These are phyloP conservation scores for Emberiza fucata DNA, from an alignment of 2,113 vertebrate species.

Conservation along the genomic window DNA sequence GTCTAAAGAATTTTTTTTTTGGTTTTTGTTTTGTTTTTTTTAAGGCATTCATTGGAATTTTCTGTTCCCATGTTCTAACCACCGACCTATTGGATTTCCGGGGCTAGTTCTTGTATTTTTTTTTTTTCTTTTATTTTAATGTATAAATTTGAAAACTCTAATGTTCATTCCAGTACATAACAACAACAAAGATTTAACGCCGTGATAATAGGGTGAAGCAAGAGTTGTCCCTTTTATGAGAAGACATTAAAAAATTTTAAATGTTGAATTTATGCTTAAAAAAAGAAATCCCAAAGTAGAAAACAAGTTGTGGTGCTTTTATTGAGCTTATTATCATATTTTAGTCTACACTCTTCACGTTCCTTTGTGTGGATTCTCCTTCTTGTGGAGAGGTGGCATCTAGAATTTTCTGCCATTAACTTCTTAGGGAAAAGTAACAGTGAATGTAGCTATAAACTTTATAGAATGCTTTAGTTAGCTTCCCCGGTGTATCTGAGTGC, in stretches of 20 bases:
- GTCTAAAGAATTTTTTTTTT: background rate
- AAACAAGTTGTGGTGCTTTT: background rate
- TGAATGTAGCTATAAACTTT: background rate
- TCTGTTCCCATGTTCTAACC: background rate
- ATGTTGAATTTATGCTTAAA: background rate
- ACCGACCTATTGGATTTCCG: background rate
- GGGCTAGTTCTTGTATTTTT: background rate
- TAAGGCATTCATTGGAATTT: background rate
- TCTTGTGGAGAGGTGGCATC: background rate
- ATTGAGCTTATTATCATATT: background rate
- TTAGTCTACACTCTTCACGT: background rate
- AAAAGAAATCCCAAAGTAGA: background rate
- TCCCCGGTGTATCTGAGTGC: background rate
- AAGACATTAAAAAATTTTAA: background rate
- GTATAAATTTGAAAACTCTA: background rate
- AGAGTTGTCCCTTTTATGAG: background rate
- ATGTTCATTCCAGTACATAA: background rate
- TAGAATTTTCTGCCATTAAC: background rate
- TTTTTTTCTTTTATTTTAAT: background rate
- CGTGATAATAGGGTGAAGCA: background rate
- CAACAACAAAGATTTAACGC: background rate
- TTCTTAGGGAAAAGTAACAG: background rate
- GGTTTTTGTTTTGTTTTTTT: accelerated
- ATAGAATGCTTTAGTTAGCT: background rate
- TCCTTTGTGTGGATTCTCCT: background rate